phyloP scores from a whole-genome alignment of 2,113 vertebrate species.

The Lophius piscatorius region DNA sequence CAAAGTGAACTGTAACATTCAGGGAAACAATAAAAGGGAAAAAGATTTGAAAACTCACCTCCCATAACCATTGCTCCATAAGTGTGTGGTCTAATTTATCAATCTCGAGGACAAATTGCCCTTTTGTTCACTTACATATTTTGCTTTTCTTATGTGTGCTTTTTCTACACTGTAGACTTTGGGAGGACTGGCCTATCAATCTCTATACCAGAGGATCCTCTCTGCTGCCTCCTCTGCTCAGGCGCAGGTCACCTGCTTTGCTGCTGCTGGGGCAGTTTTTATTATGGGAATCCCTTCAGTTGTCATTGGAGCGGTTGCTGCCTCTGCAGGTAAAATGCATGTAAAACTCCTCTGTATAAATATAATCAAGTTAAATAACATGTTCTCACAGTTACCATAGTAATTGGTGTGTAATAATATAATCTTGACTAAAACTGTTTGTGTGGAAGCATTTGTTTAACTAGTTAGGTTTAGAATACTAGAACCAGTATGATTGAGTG shows the following conservation, averaged over 20 bases:
- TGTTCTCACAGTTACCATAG: too few relatives aligned
- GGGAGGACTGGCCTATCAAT: slow-evolving; percentile 81
- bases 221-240: slow-evolving; percentile 68
- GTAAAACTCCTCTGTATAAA: too few relatives aligned
- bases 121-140: neutral
- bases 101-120: neutral
- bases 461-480: too few relatives aligned
- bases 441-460: too few relatives aligned
- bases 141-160: neutral
- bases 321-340: slow-evolving; percentile 77
- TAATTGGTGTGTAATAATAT: too few relatives aligned
- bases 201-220: slow-evolving; percentile 82
- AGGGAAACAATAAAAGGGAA: too few relatives aligned
- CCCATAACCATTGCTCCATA: too few relatives aligned
- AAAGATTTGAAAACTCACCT: too few relatives aligned
- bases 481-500: too few relatives aligned
- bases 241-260: slow-evolving; percentile 76
- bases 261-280: slow-evolving; percentile 68
- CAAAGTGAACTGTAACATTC: too few relatives aligned
- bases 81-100: neutral
- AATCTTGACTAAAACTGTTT: too few relatives aligned
- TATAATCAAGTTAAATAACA: too few relatives aligned
- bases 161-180: slow-evolving; percentile 66
- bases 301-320: slow-evolving; percentile 78
- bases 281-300: slow-evolving; percentile 78